Percentiles rank a stretch among this genome's conserved stretches.
These are phyloP conservation scores for Onychomys torridus DNA, from an alignment of 2,797 vertebrate species.

Conservation along the genomic window DNA sequence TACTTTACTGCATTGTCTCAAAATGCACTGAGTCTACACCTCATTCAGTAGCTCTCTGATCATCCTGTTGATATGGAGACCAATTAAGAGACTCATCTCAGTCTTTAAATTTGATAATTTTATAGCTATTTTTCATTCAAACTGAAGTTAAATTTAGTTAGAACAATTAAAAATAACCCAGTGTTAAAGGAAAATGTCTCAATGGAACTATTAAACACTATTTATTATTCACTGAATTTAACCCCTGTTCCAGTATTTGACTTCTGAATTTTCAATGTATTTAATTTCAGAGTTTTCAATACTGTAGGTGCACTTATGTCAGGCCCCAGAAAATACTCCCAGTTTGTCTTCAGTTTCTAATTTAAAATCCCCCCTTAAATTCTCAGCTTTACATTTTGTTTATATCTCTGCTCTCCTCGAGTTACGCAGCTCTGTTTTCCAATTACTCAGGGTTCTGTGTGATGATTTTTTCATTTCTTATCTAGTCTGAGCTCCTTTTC, in stretches of 20 bases:
- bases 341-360: background rate
- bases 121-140: constrained; percentile 39
- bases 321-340: background rate
- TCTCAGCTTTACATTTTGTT: background rate
- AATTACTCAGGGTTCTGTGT: background rate
- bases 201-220: background rate
- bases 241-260: background rate
- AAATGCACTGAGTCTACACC: background rate
- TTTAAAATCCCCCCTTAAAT: background rate
- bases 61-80: background rate
- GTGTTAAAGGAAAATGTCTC: constrained; percentile 7
- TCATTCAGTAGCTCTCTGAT: background rate
- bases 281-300: background rate
- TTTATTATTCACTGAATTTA: background rate
- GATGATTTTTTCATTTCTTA: background rate
- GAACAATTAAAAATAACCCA: constrained; percentile 7
- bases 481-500: background rate
- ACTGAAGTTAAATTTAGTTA: background rate
- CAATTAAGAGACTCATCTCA: background rate
- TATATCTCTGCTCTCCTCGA: background rate
- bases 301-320: background rate
- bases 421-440: background rate
- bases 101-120: background rate
- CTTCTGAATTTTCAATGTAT: constrained; percentile 12
- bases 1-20: background rate